Evolutionary conservation across 2,113 vertebrate species (phyloP), one percentile per base, ranked within the genome.

Genomic region (Epinephelus lanceolatus): DNA sequence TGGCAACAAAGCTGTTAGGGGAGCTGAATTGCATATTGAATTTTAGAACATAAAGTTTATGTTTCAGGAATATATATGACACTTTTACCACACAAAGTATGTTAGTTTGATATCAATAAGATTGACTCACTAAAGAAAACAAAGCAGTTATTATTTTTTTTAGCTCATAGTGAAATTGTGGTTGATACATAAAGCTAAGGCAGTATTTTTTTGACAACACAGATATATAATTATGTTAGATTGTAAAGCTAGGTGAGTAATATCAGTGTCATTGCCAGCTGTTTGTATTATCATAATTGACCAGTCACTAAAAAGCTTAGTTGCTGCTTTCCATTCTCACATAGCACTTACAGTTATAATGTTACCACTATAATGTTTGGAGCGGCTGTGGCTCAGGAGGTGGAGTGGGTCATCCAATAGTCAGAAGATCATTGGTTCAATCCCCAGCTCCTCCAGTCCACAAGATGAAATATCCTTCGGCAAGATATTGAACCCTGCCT

Each of bases 1-100:
- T 30, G 51, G 74, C 71, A 81, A 61, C 66, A 84, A 60, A 82
- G 81, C 77, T 71, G 72, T 86, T 59, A 63, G 15, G 63, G 75
- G 42, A 88, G 49, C 30, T 59, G 70, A 66, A 74, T 62, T 76
- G 55, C n/a, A 63, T 65, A 78, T 75, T 80, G 42, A 78, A 72
- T 84, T 78, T 49, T 23, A 18, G 40, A 79, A 71, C 13, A 66
- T 60, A 63, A 63, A 80, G 49, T 73, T 33, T 63, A 73, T 63
- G 71, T 76, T 78, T 80, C 30, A 76, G 70, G 47, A 56, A 76
- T 62, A 8, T 66, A 42, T 37, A 18, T 57, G 40, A 40, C 18
- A 7, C n/a, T 81, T 42, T 19, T 40, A 3, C 12, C 40, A 62
- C 56, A 81, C 67, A 86, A 76, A 82, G 15, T 17, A 25, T n/a